A percentile compares a stretch with the other conserved stretches of the same genome.
These are phyloP conservation scores for Micropoecilia bifurca DNA, from an alignment of 2,797 vertebrate genomes.

Conservation along the genomic window DNA sequence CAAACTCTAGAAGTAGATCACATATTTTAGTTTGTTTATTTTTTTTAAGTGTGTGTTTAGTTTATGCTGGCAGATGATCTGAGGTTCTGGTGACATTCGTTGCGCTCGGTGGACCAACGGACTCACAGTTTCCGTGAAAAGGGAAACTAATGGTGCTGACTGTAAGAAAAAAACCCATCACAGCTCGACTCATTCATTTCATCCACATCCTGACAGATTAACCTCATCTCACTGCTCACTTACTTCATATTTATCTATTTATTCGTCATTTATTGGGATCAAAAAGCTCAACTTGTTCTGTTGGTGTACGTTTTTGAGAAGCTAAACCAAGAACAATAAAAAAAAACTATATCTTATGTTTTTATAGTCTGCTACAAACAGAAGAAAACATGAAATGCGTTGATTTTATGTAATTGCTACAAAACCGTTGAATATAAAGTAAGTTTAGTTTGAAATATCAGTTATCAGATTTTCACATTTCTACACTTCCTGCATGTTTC, in stretches of 20 bases:
- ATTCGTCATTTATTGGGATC: not conserved
- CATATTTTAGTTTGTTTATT: no score
- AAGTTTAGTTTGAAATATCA: not conserved
- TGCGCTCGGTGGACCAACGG: constrained; percentile 1
- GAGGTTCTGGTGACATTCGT: constrained; percentile 6
- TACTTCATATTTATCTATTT: not conserved
- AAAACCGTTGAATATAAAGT: not conserved
- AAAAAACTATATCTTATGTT: not conserved
- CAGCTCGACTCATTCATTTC: not conserved
- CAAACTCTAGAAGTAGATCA: not conserved
- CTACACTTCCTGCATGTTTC: not conserved
- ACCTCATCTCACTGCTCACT: not conserved
- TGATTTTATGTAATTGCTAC: not conserved
- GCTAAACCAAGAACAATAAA: not conserved
- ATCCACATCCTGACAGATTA: not conserved
- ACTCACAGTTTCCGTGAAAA: constrained; percentile 51
- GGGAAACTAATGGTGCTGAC: constrained; percentile 29
- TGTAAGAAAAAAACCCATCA: not conserved
- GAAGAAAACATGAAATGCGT: not conserved
- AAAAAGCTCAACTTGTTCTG: not conserved
- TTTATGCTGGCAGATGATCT: not conserved
- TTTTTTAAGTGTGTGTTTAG: not conserved
- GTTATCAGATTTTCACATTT: not conserved
- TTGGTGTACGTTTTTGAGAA: not conserved
- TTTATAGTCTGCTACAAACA: not conserved